Evolutionary conservation across 2,113 vertebrate genomes (phyloP).

Genomic region (Siniperca chuatsi): DNA sequence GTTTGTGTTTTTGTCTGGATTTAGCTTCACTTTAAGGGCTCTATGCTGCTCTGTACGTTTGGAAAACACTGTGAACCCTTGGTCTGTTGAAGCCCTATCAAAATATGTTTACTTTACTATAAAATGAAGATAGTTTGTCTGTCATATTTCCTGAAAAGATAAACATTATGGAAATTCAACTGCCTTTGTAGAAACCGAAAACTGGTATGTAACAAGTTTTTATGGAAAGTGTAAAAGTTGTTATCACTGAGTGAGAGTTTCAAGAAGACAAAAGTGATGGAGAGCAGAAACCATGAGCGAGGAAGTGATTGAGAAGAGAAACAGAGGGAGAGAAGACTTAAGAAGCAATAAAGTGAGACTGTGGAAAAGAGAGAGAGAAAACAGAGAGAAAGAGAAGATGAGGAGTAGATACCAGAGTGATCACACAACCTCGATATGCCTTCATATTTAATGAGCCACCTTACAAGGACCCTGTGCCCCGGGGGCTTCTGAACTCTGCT

Average conservation of each 20-base stretch:
- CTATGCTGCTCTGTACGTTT: background rate
- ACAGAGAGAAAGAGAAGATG: conserved; percentile 36
- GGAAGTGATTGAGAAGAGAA: background rate
- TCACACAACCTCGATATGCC: conserved; percentile 46
- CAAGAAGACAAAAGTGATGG: background rate
- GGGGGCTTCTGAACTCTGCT: conserved; percentile 65
- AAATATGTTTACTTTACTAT: background rate
- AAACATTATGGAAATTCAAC: background rate
- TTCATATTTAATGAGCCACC: conserved; percentile 83
- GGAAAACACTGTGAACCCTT: background rate
- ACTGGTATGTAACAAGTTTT: background rate
- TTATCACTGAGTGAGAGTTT: background rate
- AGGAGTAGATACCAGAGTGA: conserved; percentile 36
- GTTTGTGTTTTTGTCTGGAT: background rate
- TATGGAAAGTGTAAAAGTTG: background rate
- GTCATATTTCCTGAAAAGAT: background rate
- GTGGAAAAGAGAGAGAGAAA: conserved; percentile 6
- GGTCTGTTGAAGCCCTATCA: background rate
- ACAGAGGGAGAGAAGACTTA: background rate
- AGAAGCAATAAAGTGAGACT: conserved; percentile 3
- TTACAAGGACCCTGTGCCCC: conserved; percentile 67
- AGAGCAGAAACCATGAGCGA: background rate
- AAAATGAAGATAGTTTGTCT: background rate
- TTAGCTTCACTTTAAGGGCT: background rate
- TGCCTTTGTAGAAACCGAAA: background rate